These are phyloP conservation scores for Pelecanoides urinatrix DNA, from an alignment of 2,113 vertebrate genomes.

Conservation along the genomic window DNA sequence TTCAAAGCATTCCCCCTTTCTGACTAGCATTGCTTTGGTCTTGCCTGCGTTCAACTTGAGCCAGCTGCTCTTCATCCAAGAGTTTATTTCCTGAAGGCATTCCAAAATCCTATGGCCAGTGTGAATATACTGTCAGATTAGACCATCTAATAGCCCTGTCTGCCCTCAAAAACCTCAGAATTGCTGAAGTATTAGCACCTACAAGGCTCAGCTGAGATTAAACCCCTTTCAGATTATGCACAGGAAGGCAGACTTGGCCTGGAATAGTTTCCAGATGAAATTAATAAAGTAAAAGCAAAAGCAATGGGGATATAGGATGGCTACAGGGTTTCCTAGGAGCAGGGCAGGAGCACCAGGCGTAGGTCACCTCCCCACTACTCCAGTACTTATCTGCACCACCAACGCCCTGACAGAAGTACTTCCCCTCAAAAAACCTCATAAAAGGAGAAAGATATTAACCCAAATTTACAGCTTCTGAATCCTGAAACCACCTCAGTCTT, in stretches of 20 bases:
- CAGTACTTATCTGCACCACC: neutral
- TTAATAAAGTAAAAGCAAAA: neutral
- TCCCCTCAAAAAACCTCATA: neutral
- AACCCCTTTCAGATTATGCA: neutral
- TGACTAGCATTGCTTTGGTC: slow-evolving; percentile 56
- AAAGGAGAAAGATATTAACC: neutral
- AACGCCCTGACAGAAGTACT: neutral
- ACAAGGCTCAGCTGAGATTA: slow-evolving; percentile 6
- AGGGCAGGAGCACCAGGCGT: neutral
- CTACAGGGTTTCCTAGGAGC: neutral
- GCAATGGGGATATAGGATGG: neutral
- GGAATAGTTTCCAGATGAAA: neutral
- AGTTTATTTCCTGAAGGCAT: slow-evolving; percentile 46
- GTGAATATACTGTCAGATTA: slow-evolving; percentile 29
- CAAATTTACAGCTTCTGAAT: neutral
- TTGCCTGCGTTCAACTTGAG: slow-evolving; percentile 39
- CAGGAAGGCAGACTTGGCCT: neutral
- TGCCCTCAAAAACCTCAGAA: slow-evolving; percentile 14
- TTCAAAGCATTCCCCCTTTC: slow-evolving; percentile 62
- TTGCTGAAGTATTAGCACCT: neutral
- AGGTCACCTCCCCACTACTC: neutral
- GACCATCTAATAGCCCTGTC: neutral
- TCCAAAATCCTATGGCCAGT: slow-evolving; percentile 39
- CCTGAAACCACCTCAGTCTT: neutral
- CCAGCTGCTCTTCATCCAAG: slow-evolving; percentile 59